Evolutionary conservation across 2,888 invertebrate genomes (phyloP), one percentile per base, ranked within the genome.

Genomic region (Cryptosula pallasiana): DNA sequence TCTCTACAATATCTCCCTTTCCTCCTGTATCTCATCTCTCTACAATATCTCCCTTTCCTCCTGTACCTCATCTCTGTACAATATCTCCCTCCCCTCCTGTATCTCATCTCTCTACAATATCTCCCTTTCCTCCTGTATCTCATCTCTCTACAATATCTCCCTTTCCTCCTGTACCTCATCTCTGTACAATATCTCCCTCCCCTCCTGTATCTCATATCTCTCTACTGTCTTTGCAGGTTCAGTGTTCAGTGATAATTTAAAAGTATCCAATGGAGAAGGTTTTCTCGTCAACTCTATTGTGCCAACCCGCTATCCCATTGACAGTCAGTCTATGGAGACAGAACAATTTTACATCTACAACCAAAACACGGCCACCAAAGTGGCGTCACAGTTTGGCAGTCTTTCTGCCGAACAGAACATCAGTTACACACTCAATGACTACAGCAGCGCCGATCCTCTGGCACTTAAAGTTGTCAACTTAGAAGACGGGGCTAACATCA

Each of bases 291-390:
- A 63, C 34, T 27, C 63, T 34, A 63, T 63, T 32, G 5, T 63
- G 2, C 63, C 63, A 3, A 29, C 63, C 3, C 32, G 20, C 20
- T 63, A 63, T n/a, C 63, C 63, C 3, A n/a, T 63, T 25, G 63
- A 63, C 63, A 63, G 32, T 5, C 63, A 63, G 27, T 63, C 34
- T 2, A 27, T 32, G 32, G 63, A 63, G 27, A 63, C 25, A 63
- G 32, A 63, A n/a, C 32, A 27, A 27, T 63, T 63, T n/a, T 63
- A 63, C 32, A 63, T 63, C 13, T 63, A 63, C 63, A 63, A 63
- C 32, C 63, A 63, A 32, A 63, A 63, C n/a, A 32, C 63, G 29
- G 63, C 63, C 13, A 63, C 63, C 32, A 63, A 63, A 34, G 32
- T 63, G 13, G 9, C 63, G n/a, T 2, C 63, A 25, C 32, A 34